Conservation (phyloP, 2,888 invertebrate species). For the Drosophila nigricruria region DNA sequence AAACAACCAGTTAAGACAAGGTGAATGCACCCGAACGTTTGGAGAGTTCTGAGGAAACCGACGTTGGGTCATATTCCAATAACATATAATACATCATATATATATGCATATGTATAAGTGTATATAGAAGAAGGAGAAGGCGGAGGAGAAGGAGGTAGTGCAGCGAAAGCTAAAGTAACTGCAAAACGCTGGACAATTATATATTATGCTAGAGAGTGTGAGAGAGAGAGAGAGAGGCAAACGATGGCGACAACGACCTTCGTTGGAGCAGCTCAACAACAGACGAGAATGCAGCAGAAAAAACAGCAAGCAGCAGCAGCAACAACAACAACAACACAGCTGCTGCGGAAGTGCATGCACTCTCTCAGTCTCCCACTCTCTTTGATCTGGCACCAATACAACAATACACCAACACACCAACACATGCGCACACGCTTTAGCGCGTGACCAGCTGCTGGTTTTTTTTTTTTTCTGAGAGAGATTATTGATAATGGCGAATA, state of each 20-base stretch:
- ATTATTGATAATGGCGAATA: conserved; percentile 60
- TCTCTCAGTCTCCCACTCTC: conserved; percentile 32
- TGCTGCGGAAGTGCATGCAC: conserved; percentile 69
- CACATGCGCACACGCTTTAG: conserved; percentile 22
- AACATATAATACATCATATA: conserved; percentile 38
- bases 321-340: conserved; percentile 21
- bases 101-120: conserved; percentile 54
- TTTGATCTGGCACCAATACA: conserved; percentile 45
- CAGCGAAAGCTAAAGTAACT: conserved; percentile 38
- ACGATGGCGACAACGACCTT: conserved; percentile 58
- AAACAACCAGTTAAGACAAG: conserved; percentile 58
- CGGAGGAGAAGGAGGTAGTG: conserved; percentile 18
- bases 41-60: conserved; percentile 77
- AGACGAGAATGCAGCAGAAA: conserved; percentile 47
- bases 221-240: conserved; percentile 9
- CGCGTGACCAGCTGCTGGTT: conserved; percentile 74
- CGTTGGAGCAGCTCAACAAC: conserved; percentile 50
- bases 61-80: conserved; percentile 57
- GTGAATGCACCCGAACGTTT: conserved; percentile 76
- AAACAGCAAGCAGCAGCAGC: conserved; percentile 34
- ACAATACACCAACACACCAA: conserved; percentile 12
- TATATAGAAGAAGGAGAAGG: conserved; percentile 37
- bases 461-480: conserved; percentile 21
- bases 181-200: conserved; percentile 37
- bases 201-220: conserved; percentile 29